These are phyloP conservation scores for Vidua macroura DNA, from an alignment of 2,113 vertebrate species.

Conservation along the genomic window DNA sequence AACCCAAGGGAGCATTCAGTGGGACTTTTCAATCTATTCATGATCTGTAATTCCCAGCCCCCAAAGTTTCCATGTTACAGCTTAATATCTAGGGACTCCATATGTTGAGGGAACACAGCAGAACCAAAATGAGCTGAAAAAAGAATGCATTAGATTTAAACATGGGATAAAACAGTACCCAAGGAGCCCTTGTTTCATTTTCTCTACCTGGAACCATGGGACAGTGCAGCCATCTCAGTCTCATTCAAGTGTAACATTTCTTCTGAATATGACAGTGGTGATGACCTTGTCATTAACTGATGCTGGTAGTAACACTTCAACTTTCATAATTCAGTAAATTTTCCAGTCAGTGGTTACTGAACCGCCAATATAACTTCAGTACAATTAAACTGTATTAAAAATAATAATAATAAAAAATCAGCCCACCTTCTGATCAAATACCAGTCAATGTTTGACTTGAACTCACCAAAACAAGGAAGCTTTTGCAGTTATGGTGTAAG, in stretches of 20 bases:
- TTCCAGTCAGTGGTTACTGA: conserved; percentile 76
- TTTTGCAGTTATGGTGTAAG: background rate
- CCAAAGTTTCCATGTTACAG: conserved; percentile 75
- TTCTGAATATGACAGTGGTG: conserved; percentile 80
- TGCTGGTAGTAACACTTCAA: conserved; percentile 72
- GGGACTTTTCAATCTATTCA: conserved; percentile 81
- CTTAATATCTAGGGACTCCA: conserved; percentile 77
- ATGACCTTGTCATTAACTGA: conserved; percentile 83
- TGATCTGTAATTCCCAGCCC: conserved; percentile 76
- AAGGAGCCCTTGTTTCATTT: conserved; percentile 75
- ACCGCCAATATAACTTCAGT: conserved; percentile 66
- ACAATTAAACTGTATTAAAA: conserved; percentile 58
- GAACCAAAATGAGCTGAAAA: conserved; percentile 76
- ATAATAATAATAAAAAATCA: background rate
- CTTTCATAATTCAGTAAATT: conserved; percentile 82
- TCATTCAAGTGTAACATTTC: conserved; percentile 84
- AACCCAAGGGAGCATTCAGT: conserved; percentile 74
- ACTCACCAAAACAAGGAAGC: background rate
- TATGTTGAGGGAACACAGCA: conserved; percentile 80
- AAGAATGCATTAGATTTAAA: conserved; percentile 73
- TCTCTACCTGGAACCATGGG: conserved; percentile 79
- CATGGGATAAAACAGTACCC: conserved; percentile 67
- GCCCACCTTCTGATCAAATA: background rate
- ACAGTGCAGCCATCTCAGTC: conserved; percentile 75
- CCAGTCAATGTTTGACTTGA: background rate